Evolutionary conservation across 2,113 vertebrate genomes (phyloP).

Genomic region (Protomyctophum bolini): DNA sequence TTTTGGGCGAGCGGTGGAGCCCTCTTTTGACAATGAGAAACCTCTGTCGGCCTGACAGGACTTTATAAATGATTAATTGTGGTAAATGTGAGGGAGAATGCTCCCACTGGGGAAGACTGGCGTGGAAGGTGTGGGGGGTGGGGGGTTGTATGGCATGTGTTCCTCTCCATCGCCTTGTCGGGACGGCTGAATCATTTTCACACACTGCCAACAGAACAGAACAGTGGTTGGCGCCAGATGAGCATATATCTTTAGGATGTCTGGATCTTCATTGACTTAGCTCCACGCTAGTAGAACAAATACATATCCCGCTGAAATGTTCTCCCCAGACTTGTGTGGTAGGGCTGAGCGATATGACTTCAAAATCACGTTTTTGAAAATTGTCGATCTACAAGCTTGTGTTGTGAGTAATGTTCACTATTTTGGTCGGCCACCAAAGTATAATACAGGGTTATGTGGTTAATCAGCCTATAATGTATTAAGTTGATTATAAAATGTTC

Average conservation of each 20-base stretch:
- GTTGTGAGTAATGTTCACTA: too few species aligned
- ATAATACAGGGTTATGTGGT: too few species aligned
- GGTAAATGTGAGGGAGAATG: constrained; percentile 19
- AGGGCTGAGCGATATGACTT: too few species aligned
- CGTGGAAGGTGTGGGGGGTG: constrained; percentile 12
- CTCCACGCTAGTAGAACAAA: constrained; percentile 9
- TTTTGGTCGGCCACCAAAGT: too few species aligned
- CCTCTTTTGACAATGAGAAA: constrained; percentile 43
- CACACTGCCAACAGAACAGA: not conserved
- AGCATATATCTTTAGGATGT: constrained; percentile 21
- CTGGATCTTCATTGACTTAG: constrained; percentile 11
- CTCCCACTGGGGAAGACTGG: constrained; percentile 3
- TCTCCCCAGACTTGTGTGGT: not conserved
- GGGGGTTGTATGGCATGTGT: constrained; percentile 4
- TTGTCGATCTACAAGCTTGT: too few species aligned
- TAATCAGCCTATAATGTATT: too few species aligned
- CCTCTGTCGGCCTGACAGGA: constrained; percentile 24
- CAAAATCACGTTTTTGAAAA: too few species aligned
- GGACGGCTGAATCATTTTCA: constrained; percentile 28
- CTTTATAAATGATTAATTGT: constrained; percentile 52
- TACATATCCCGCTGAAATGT: constrained; percentile 8
- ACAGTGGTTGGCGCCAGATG: not conserved
- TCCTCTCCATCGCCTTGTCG: constrained; percentile 12
- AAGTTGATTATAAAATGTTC: too few species aligned
- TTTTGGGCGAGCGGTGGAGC: constrained; percentile 17